A percentile compares a stretch with the other conserved stretches of the same genome.
These are phyloP conservation scores for Arenaria interpres DNA, from an alignment of 2,113 vertebrate species.

Conservation along the genomic window DNA sequence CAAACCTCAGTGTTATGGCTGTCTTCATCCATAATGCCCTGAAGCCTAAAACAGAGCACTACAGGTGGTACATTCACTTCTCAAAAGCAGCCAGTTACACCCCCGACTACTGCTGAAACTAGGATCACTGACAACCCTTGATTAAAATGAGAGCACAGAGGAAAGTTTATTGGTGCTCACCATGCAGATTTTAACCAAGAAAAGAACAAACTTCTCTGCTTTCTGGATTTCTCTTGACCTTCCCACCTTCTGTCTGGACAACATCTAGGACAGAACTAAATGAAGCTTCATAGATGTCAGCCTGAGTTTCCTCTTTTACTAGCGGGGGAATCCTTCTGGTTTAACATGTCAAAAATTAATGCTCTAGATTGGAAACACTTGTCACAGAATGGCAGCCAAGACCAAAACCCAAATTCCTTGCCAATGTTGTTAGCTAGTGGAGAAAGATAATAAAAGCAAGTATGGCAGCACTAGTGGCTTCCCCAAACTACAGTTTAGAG, in stretches of 20 bases:
- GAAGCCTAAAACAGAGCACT: not conserved
- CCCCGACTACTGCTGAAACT: not conserved
- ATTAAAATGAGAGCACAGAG: not conserved
- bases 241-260: not conserved
- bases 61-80: not conserved
- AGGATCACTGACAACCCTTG: not conserved
- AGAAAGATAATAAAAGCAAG: not conserved
- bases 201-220: not conserved
- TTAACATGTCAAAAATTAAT: conserved; percentile 25
- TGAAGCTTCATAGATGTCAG: not conserved
- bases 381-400: not conserved
- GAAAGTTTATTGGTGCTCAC: not conserved
- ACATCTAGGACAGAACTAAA: not conserved
- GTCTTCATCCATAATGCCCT: not conserved
- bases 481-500: not conserved
- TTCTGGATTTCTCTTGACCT: not conserved
- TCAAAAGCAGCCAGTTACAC: not conserved
- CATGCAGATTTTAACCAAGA: not conserved
- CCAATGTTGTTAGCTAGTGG: not conserved
- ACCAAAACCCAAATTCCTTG: not conserved
- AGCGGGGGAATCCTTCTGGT: not conserved
- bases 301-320: not conserved
- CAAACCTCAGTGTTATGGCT: not conserved
- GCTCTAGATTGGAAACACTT: not conserved
- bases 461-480: not conserved